Evolutionary conservation across 2,113 vertebrate genomes (phyloP).

Genomic region (Bambusicola thoracicus): DNA sequence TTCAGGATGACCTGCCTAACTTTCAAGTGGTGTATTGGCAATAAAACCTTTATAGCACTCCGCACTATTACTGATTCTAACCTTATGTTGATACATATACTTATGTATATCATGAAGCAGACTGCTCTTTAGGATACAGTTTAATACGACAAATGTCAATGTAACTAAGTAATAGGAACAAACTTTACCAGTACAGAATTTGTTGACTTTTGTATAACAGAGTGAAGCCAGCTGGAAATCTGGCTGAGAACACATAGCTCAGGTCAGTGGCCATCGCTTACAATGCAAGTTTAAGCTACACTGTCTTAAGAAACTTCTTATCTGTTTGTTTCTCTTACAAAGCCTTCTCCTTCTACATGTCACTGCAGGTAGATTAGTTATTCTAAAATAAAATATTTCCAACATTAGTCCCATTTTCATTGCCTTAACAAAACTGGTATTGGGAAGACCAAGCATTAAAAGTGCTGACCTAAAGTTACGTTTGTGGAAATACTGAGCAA

Average conservation of each 20-base stretch:
- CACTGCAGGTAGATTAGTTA: neutral
- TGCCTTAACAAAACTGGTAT: neutral
- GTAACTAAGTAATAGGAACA: neutral
- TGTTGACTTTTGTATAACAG: neutral
- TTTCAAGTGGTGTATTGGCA: slow-evolving; percentile 11
- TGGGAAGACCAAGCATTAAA: neutral
- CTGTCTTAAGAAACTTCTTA: neutral
- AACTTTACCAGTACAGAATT: neutral
- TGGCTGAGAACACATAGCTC: neutral
- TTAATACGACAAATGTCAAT: neutral
- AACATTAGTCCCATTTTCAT: neutral
- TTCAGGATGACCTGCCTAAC: slow-evolving; percentile 54
- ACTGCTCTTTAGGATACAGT: neutral
- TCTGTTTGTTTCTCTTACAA: neutral
- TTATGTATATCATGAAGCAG: neutral
- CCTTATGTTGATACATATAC: neutral
- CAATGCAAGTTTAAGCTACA: neutral
- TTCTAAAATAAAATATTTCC: neutral
- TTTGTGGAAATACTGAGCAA: neutral
- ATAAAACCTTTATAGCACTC: slow-evolving; percentile 44
- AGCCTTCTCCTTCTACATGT: neutral
- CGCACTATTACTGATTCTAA: neutral
- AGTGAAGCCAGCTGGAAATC: neutral
- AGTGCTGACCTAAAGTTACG: neutral
- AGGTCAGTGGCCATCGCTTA: neutral